A percentile compares a stretch with the other conserved stretches of the same genome.
Evolutionary conservation across 1,140 invertebrate species (phyloP).

Genomic region (Drosophila takahashii): DNA sequence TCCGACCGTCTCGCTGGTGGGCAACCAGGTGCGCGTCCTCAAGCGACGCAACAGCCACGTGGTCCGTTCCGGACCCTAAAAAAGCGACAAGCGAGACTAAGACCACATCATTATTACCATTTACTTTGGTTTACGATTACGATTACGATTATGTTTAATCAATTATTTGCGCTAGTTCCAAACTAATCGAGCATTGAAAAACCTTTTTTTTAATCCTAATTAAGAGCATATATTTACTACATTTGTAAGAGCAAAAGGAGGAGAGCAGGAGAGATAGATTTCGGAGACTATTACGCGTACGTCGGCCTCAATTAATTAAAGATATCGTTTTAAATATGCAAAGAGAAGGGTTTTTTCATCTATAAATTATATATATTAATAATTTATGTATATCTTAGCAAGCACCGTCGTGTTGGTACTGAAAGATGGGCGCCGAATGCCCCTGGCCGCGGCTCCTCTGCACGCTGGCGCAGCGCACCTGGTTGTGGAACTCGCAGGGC

Average conservation of each 20-base stretch:
- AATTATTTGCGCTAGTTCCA: constrained; percentile 20
- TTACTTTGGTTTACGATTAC: neutral
- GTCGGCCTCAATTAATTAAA: constrained; percentile 1
- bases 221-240: constrained; percentile 14
- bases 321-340: neutral
- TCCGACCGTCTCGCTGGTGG: neutral
- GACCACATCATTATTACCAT: constrained; percentile 13
- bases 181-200: constrained; percentile 11
- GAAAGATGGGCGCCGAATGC: constrained; percentile 19
- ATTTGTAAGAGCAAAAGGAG: constrained; percentile 27
- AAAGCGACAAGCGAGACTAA: neutral
- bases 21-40: constrained; percentile 10
- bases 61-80: constrained; percentile 6
- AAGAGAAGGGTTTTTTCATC: neutral
- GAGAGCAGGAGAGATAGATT: neutral
- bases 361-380: too few species aligned
- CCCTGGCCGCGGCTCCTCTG: constrained; percentile 36
- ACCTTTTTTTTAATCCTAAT: neutral
- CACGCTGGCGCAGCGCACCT: constrained; percentile 59
- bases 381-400: constrained; percentile 19
- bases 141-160: neutral
- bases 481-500: constrained; percentile 64
- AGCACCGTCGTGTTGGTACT: constrained; percentile 45
- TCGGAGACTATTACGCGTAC: neutral
- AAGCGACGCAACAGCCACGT: constrained; percentile 47